phyloP scores from a whole-genome alignment of 2,888 invertebrate species.

The Embidobia sp. region DNA sequence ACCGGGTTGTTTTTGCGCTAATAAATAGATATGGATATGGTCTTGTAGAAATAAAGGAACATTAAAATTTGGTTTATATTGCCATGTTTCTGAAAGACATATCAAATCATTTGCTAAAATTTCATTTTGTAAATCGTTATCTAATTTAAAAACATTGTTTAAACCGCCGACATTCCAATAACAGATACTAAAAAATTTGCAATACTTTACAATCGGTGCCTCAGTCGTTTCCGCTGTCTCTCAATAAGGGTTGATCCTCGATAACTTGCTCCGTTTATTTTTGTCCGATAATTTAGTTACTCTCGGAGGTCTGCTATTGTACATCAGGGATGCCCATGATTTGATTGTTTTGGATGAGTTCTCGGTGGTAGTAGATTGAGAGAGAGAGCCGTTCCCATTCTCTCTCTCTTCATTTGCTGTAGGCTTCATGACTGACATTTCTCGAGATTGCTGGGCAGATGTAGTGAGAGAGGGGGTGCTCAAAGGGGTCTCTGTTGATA shows the following conservation, averaged over 20 bases:
- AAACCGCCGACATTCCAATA: conserved; percentile 13
- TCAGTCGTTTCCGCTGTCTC: conserved; percentile 7
- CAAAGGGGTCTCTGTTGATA: too few relatives aligned
- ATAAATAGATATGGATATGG: conserved; percentile 6
- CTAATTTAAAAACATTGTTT: neutral
- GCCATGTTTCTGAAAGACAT: conserved; percentile 11
- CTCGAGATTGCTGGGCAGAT: too few relatives aligned
- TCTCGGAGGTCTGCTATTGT: neutral
- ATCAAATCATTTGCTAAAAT: conserved; percentile 1
- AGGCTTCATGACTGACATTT: too few relatives aligned
- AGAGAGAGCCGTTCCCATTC: too few relatives aligned
- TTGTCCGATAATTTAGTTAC: neutral
- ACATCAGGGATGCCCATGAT: neutral
- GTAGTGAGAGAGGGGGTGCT: too few relatives aligned
- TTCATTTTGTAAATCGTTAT: neutral
- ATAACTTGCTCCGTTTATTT: neutral
- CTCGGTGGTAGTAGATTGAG: too few relatives aligned
- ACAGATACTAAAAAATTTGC: neutral
- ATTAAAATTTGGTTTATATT: neutral
- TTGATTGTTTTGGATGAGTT: too few relatives aligned
- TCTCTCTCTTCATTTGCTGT: too few relatives aligned
- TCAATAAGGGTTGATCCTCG: neutral
- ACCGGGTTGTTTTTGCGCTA: neutral
- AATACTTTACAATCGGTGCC: neutral
- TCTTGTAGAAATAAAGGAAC: conserved; percentile 1